Percentiles rank a stretch among this genome's conserved stretches.
Evolutionary conservation across 2,797 vertebrate species (phyloP).

Genomic region (Clarias pachynema): DNA sequence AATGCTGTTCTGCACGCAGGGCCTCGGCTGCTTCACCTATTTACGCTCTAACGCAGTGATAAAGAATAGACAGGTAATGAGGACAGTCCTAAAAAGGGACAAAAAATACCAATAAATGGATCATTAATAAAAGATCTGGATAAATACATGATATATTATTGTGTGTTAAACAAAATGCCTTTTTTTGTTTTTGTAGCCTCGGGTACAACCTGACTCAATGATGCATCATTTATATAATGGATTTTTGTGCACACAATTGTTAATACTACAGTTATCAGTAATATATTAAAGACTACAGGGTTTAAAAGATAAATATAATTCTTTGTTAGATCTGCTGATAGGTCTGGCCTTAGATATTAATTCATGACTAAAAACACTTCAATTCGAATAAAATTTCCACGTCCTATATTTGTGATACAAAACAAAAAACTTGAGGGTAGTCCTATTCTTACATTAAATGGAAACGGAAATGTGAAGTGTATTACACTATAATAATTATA

Average conservation of each 20-base stretch:
- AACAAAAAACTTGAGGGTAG: constrained; percentile 4
- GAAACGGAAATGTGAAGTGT: not conserved
- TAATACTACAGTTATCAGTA: not conserved
- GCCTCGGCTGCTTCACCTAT: constrained; percentile 5
- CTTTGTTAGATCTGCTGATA: not conserved
- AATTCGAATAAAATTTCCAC: not conserved
- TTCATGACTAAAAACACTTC: not conserved
- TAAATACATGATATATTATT: not conserved
- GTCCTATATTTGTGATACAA: not conserved
- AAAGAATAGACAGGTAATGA: constrained; percentile 44
- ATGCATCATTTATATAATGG: not conserved
- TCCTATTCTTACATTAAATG: not conserved
- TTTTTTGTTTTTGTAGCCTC: not conserved
- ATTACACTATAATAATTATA: not conserved
- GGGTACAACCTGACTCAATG: not conserved
- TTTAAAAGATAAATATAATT: not conserved
- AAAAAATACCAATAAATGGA: not conserved
- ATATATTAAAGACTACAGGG: not conserved
- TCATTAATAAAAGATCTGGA: constrained; percentile 17
- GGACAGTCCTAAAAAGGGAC: not conserved
- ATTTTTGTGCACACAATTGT: not conserved
- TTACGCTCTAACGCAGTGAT: constrained; percentile 32
- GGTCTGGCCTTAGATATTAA: not conserved
- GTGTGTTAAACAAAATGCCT: not conserved
- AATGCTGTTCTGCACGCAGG: constrained; percentile 35